Base-by-base conservation (phyloP, 2,113 vertebrate species). In the Hippocampus zosterae region DNA sequence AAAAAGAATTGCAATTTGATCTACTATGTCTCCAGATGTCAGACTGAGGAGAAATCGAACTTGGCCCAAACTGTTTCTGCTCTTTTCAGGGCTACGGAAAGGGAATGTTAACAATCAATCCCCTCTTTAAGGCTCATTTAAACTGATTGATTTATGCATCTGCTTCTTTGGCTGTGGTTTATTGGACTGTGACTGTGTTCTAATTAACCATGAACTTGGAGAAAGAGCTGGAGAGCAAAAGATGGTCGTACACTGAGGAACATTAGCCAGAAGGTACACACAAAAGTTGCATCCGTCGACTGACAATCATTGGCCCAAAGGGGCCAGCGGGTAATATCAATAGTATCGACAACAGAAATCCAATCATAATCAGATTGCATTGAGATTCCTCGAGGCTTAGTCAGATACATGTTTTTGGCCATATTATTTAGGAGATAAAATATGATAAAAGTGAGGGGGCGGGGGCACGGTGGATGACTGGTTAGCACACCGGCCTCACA, bases 51-150 rank as follows among this genome's bases (percentile, higher is more conserved):
- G 59, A 27, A 55, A 15, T 64, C n/a, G 19, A 74, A 33, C 16
- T 46, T 71, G 5, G 33, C 37, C 37, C 21, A 63, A 41, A 63
- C 4, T 13, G 19, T 41, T 25, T 44, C 11, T 8, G n/a, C 16
- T 76, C 60, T 65, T 7, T 70, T 82, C 15, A 63, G 29, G n/a
- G 18, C 71, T 65, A 68, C 71, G 65, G 81, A 87, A 37, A 84
- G 73, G 72, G 76, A 65, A 63, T 64, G 18, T 84, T 85, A 83
- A 66, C 65, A 63, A 80, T 89, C 73, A 78, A 75, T 87, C 8
- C 23, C 33, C 74, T 70, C 74, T 85, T 81, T 79, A 84, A 84
- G 81, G 76, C 69, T 87, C 70, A 85, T 90, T 89, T 87, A 66
- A 81, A 90, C 78, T 71, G 81, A 83, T 80, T 84, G 73, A 83